phyloP scores from a whole-genome alignment of 2,113 vertebrate genomes.

The Alligator sinensis region DNA sequence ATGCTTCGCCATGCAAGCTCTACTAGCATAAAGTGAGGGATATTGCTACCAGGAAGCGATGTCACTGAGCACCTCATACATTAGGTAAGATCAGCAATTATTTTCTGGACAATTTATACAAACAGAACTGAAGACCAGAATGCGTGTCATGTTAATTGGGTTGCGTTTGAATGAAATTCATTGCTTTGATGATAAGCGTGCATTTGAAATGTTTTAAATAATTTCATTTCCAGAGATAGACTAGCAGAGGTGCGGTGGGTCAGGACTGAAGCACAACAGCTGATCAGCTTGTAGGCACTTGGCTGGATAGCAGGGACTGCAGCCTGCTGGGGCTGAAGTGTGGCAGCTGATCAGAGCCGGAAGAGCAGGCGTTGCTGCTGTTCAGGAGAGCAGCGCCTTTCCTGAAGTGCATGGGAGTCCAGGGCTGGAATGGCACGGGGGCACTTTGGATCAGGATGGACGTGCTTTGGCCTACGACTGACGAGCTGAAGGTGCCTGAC shows the following conservation, averaged over 20 bases:
- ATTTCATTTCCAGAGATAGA: background rate
- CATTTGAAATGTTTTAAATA: background rate
- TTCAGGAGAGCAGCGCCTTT: background rate
- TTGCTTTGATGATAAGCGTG: background rate
- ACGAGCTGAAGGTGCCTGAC: background rate
- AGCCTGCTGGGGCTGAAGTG: background rate
- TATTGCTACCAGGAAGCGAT: background rate
- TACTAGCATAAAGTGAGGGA: rapidly evolving
- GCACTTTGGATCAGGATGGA: background rate
- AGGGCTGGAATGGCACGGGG: background rate
- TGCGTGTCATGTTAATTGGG: background rate
- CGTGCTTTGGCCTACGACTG: background rate
- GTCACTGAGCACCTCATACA: rapidly evolving
- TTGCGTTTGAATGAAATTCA: background rate
- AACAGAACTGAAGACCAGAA: background rate
- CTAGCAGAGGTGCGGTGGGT: background rate
- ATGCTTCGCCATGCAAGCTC: rapidly evolving
- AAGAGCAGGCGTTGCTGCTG: background rate
- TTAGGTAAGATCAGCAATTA: background rate
- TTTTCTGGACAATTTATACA: background rate
- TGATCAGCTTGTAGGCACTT: background rate
- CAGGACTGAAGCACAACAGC: background rate
- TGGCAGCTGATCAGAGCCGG: background rate
- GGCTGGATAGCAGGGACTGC: background rate
- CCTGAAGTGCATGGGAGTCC: background rate